These are phyloP conservation scores for Parambassis ranga DNA, from an alignment of 2,797 vertebrate species.

Conservation along the genomic window DNA sequence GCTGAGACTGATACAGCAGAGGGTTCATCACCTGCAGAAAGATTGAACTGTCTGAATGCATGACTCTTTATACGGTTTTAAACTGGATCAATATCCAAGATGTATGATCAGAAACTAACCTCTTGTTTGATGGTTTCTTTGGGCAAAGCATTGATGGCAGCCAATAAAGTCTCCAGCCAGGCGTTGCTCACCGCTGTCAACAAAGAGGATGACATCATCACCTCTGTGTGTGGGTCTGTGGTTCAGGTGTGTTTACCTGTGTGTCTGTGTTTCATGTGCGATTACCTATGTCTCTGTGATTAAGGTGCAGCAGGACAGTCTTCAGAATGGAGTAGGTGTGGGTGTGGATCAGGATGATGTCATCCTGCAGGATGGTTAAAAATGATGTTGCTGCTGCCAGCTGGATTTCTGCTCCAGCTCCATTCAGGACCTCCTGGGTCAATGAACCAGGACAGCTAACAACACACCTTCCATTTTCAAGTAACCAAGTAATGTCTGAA, in stretches of 20 bases:
- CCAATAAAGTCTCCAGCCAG: conserved; percentile 93
- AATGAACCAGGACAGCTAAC: neutral
- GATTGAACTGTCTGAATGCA: no score
- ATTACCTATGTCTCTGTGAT: conserved; percentile 91
- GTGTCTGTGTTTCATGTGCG: conserved; percentile 62
- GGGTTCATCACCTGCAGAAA: conserved; percentile 89
- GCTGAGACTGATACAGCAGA: conserved; percentile 89
- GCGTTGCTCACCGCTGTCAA: conserved; percentile 89
- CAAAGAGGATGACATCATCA: neutral
- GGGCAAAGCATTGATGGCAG: conserved; percentile 88
- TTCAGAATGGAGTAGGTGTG: conserved; percentile 93
- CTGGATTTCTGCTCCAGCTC: conserved; percentile 90
- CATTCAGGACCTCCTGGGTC: conserved; percentile 87
- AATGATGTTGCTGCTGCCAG: conserved; percentile 90
- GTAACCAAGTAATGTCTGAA: neutral
- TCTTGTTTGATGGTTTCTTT: conserved; percentile 94
- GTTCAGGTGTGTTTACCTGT: neutral
- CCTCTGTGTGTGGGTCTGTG: neutral
- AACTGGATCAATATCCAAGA: no score
- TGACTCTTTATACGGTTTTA: no score
- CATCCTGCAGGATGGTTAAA: conserved; percentile 91
- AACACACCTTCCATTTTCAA: neutral
- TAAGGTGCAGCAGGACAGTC: conserved; percentile 90
- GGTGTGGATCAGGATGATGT: conserved; percentile 89
- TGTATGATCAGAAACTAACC: conserved; percentile 53